phyloP scores from a whole-genome alignment of 2,113 vertebrate genomes.

The Gasterosteus aculeatus region DNA sequence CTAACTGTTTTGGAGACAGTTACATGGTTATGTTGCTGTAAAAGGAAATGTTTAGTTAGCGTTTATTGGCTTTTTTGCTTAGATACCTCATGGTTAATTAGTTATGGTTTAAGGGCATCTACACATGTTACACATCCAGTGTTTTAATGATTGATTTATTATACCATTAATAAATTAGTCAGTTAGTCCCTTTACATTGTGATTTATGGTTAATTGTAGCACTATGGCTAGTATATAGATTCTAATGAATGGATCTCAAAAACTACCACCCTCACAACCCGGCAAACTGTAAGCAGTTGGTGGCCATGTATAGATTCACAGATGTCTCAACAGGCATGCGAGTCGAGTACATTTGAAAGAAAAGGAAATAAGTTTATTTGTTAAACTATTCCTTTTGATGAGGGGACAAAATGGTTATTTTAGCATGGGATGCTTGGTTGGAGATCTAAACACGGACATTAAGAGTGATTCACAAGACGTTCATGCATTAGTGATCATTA shows the following conservation, averaged over 20 bases:
- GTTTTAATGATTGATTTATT: background rate
- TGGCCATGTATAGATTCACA: background rate
- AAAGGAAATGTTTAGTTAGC: background rate
- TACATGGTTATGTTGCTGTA: background rate
- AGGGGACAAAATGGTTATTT: background rate
- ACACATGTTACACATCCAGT: background rate
- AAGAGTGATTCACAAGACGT: background rate
- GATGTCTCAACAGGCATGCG: background rate
- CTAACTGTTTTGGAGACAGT: background rate
- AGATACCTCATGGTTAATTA: background rate
- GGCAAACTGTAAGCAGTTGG: background rate
- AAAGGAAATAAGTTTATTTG: background rate
- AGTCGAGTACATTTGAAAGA: background rate
- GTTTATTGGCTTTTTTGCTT: background rate
- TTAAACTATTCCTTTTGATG: background rate
- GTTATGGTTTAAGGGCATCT: background rate
- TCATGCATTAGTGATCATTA: constrained; percentile 15
- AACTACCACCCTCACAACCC: background rate
- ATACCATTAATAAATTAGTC: background rate
- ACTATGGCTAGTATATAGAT: background rate
- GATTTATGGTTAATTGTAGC: background rate
- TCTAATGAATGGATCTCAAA: background rate
- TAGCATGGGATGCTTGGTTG: background rate
- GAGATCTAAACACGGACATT: background rate
- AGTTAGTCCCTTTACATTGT: background rate